phyloP scores from a whole-genome alignment of 2,797 vertebrate genomes.

The Nyctalus aviator region DNA sequence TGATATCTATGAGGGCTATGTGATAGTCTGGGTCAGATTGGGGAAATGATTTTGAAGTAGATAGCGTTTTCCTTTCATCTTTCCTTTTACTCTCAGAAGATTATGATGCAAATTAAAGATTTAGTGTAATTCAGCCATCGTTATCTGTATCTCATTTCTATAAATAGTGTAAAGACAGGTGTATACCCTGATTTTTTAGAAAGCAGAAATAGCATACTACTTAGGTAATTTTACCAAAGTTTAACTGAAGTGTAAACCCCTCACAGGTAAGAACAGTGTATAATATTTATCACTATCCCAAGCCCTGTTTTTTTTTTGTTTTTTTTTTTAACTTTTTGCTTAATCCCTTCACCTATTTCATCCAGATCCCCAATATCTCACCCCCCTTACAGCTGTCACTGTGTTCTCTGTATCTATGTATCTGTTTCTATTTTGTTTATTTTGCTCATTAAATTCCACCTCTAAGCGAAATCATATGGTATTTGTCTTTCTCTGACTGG shows the following conservation, averaged over 20 bases:
- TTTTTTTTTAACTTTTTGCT: not conserved
- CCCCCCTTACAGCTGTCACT: not conserved
- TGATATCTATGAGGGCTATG: not conserved
- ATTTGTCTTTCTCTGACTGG: not conserved
- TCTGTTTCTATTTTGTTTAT: not conserved
- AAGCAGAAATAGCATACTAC: not conserved
- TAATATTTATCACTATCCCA: not conserved
- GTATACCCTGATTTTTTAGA: not conserved
- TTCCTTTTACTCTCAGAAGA: slow-evolving; percentile 9
- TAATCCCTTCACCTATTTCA: not conserved
- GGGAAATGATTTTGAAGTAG: slow-evolving; percentile 54
- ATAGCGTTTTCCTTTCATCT: slow-evolving; percentile 18
- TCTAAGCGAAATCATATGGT: not conserved
- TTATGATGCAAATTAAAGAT: slow-evolving; percentile 38
- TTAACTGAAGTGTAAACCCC: not conserved
- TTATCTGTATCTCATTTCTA: slow-evolving; percentile 24
- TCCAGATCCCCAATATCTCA: not conserved
- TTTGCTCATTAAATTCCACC: not conserved
- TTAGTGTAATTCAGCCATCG: not conserved
- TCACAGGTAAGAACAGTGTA: not conserved
- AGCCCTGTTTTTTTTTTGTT: not conserved
- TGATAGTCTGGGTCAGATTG: not conserved
- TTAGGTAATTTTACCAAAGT: slow-evolving; percentile 16
- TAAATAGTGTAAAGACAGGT: not conserved
- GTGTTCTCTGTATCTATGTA: not conserved